Conservation (phyloP, 2,888 invertebrate species). For the Alitta virens region DNA sequence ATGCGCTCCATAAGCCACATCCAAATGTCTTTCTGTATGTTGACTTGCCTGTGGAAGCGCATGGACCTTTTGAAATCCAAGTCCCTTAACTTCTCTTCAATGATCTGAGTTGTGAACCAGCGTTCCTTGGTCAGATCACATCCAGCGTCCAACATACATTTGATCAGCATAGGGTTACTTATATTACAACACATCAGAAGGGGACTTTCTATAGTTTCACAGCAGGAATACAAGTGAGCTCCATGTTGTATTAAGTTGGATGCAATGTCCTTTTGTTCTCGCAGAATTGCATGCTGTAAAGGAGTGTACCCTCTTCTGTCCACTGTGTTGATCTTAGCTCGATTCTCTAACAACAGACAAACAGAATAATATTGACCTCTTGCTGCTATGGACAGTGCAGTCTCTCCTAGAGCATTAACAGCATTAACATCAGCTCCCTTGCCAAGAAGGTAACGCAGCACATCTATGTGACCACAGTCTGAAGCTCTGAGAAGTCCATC, state of each 20-base stretch:
- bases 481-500: conserved; percentile 22
- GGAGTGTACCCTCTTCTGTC: conserved; percentile 24
- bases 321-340: conserved; percentile 18
- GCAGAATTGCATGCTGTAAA: conserved; percentile 20
- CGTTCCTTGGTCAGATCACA: conserved; percentile 11
- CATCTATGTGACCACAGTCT: conserved; percentile 22
- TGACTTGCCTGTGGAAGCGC: conserved; percentile 9
- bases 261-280: conserved; percentile 23
- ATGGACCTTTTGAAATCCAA: conserved; percentile 19
- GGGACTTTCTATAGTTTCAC: conserved; percentile 19
- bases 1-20: conserved; percentile 19
- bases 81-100: conserved; percentile 14
- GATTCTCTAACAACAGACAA: conserved; percentile 20
- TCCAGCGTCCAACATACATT: conserved; percentile 24
- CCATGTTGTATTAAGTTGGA: conserved; percentile 24
- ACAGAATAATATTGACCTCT: conserved; percentile 20
- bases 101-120: conserved; percentile 20
- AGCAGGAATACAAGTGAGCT: conserved; percentile 10
- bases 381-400: conserved; percentile 22
- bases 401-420: conserved; percentile 17
- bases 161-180: conserved; percentile 26
- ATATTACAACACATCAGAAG: conserved; percentile 19
- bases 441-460: conserved; percentile 20
- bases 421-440: conserved; percentile 23
- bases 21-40: conserved; percentile 19